phyloP scores from a whole-genome alignment of 2,113 vertebrate species.

The Aegypius monachus region DNA sequence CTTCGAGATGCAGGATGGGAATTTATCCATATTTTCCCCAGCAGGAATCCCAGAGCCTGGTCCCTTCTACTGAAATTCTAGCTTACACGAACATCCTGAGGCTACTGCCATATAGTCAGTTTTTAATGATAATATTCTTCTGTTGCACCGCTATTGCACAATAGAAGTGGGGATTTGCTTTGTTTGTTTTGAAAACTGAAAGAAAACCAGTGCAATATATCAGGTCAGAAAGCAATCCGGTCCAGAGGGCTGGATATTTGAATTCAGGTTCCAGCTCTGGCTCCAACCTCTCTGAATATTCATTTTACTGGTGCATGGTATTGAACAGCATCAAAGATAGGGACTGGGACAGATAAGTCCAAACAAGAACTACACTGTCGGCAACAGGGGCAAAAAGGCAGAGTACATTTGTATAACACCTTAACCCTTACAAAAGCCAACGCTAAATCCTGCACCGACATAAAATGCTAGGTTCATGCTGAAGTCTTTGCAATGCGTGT shows the following conservation, averaged over 20 bases:
- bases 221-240: not conserved
- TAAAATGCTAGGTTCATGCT: fast-evolving
- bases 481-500: fast-evolving
- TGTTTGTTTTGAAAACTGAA: not conserved
- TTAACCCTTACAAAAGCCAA: not conserved
- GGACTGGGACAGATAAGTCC: fast-evolving
- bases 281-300: not conserved
- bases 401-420: fast-evolving
- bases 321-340: not conserved
- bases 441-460: fast-evolving
- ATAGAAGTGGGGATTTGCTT: not conserved
- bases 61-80: not conserved
- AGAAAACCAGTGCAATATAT: not conserved
- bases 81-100: not conserved
- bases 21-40: not conserved
- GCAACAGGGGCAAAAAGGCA: not conserved
- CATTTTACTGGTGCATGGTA: not conserved
- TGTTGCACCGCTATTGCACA: not conserved
- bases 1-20: not conserved
- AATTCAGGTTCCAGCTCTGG: not conserved
- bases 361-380: not conserved
- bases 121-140: not conserved
- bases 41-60: not conserved
- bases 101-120: fast-evolving
- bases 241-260: not conserved